These are phyloP conservation scores for Tauraco hartlaubi DNA, from an alignment of 2,797 vertebrate species.

Conservation along the genomic window DNA sequence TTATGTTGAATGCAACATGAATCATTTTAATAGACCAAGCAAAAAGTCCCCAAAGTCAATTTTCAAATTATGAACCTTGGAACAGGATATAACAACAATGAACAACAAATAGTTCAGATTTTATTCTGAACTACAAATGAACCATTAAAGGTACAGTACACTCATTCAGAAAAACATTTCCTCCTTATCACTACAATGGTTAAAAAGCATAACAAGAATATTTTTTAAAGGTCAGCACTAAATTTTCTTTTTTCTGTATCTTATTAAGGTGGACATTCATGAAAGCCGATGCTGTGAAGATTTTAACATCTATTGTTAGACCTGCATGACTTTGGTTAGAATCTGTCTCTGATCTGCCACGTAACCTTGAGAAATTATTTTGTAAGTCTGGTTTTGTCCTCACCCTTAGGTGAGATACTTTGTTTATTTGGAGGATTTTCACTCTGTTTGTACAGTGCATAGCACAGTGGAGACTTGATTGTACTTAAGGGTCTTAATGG, in stretches of 20 bases:
- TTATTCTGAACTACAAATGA: slow-evolving; percentile 76
- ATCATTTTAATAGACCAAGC: slow-evolving; percentile 96
- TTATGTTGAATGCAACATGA: slow-evolving; percentile 93
- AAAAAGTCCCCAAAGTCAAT: slow-evolving; percentile 90
- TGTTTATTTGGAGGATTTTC: no score
- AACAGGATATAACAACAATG: slow-evolving; percentile 83
- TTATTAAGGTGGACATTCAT: neutral
- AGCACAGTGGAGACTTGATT: no score
- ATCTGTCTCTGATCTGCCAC: neutral
- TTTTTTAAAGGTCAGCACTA: slow-evolving; percentile 22
- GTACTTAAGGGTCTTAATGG: neutral
- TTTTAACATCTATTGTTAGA: neutral
- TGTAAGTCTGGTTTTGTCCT: neutral
- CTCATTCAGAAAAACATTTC: slow-evolving; percentile 55
- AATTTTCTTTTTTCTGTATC: neutral
- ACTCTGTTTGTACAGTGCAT: no score
- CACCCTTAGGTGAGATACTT: no score
- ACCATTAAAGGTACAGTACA: slow-evolving; percentile 76
- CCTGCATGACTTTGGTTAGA: neutral
- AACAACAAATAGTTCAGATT: slow-evolving; percentile 80
- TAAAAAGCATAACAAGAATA: slow-evolving; percentile 5
- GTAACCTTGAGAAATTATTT: neutral
- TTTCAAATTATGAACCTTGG: slow-evolving; percentile 92
- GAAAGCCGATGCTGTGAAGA: neutral
- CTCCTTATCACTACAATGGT: neutral